These are phyloP conservation scores for Amphilophus citrinellus DNA, from an alignment of 2,113 vertebrate species.

Conservation along the genomic window DNA sequence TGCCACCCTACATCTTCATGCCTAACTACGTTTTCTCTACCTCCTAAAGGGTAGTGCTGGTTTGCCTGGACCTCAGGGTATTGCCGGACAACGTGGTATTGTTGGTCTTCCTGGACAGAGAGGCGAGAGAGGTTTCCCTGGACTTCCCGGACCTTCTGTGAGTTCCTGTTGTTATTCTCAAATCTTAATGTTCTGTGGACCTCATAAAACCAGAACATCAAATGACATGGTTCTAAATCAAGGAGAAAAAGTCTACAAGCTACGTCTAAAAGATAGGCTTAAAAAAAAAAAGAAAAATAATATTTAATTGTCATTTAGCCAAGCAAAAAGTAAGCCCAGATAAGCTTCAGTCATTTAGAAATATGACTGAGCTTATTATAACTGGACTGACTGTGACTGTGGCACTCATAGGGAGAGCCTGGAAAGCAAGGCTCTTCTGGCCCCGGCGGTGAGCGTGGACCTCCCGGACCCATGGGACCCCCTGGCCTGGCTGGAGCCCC, in stretches of 20 bases:
- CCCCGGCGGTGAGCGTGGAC: slow-evolving; percentile 91
- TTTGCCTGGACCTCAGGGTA: slow-evolving; percentile 91
- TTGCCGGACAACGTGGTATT: slow-evolving; percentile 91
- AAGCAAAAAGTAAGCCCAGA: background rate
- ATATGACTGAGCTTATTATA: background rate
- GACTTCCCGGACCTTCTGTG: slow-evolving; percentile 88
- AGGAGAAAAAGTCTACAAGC: background rate
- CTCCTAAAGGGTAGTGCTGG: slow-evolving; percentile 86
- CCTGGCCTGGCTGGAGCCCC: slow-evolving; percentile 91
- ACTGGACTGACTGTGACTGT: slow-evolving; percentile 5
- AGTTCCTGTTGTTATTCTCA: slow-evolving; percentile 68
- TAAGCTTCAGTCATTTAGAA: background rate
- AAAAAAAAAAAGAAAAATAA: too few species aligned
- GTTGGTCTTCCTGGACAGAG: slow-evolving; percentile 93
- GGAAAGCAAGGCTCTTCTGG: slow-evolving; percentile 92
- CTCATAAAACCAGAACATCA: background rate
- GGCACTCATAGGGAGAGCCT: slow-evolving; percentile 86
- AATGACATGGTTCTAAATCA: background rate
- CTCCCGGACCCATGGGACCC: slow-evolving; percentile 93
- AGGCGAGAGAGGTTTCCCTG: slow-evolving; percentile 96
- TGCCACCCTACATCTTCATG: background rate
- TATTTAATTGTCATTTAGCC: background rate
- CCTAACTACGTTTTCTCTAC: slow-evolving; percentile 11
- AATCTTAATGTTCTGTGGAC: background rate
- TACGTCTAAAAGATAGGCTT: background rate